Base-by-base conservation (phyloP, 2,113 vertebrate species). In the Salvelinus namaycush region DNA sequence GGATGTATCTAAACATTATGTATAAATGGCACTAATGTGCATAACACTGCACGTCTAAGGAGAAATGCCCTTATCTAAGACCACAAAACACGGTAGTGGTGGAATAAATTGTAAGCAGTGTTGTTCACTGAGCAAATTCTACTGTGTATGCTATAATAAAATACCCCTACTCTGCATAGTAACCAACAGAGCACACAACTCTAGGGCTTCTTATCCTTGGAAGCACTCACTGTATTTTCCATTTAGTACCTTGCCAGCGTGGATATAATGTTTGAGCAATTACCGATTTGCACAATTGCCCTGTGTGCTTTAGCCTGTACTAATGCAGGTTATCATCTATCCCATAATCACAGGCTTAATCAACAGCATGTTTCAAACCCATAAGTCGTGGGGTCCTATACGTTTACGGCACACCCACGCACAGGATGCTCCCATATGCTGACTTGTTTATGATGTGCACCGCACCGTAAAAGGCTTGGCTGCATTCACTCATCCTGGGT, bases 261-360 rank as follows among this genome's bases (percentile, higher is more conserved):
- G 6, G n/a, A 24, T 22, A 22, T 20, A 62, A 8, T 1, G 22
- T 62, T 18, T 1, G 54, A 57, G 14, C 54, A 14, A 14, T 16
- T 54, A 62, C 20, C 5, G 20, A 62, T 16, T 24, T 0, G n/a
- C 59, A 62, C 59, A 62, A 18, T 62, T 22, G 22, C 16, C 59
- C n/a, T n/a, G 13, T 24, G 59, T 22, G 16, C 22, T 60, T n/a
- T n/a, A 51, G 13, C 13, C 57, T 3, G 49, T 54, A 54, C n/a
- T n/a, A 62, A 24, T 62, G n/a, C 59, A 27, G 20, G 16, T 60
- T 67, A 16, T 34, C 24, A 2, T 68, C 60, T 3, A 26, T 29
- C n/a, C 31, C n/a, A 68, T 68, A 68, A 75, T 75, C 73, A 44
- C 14, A 18, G 39, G 12, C n/a, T 68, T 51, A 31, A 62, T 75